phyloP scores from a whole-genome alignment of 30 jellyfish, hydroid and myxozoan genomes.

The Cassiopea xamachana region DNA sequence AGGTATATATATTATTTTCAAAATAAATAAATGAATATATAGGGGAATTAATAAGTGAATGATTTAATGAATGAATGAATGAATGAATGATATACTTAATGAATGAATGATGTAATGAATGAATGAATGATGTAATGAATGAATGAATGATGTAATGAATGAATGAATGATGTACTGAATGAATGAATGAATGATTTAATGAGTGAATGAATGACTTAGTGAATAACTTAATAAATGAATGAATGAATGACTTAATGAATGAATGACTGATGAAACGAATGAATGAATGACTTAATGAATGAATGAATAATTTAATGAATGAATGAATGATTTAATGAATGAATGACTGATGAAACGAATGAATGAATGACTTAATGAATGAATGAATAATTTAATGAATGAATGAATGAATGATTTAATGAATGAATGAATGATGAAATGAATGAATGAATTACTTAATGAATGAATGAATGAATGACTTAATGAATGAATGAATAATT shows the following conservation, averaged over 20 bases:
- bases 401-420: no score
- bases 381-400: neutral
- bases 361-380: neutral
- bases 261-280: no score
- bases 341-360: no score
- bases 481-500: neutral
- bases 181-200: neutral
- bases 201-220: no score
- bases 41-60: no score
- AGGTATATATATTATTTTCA: no score
- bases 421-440: no score
- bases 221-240: no score
- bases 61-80: neutral
- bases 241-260: no score
- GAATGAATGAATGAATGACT: neutral
- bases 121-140: neutral
- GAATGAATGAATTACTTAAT: no score
- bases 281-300: neutral
- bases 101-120: neutral
- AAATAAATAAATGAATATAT: no score
- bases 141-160: neutral
- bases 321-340: neutral
- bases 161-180: neutral
- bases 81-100: no score
- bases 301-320: neutral